phyloP scores from a whole-genome alignment of 2,888 invertebrate genomes.

The Heterodera filipjevi region DNA sequence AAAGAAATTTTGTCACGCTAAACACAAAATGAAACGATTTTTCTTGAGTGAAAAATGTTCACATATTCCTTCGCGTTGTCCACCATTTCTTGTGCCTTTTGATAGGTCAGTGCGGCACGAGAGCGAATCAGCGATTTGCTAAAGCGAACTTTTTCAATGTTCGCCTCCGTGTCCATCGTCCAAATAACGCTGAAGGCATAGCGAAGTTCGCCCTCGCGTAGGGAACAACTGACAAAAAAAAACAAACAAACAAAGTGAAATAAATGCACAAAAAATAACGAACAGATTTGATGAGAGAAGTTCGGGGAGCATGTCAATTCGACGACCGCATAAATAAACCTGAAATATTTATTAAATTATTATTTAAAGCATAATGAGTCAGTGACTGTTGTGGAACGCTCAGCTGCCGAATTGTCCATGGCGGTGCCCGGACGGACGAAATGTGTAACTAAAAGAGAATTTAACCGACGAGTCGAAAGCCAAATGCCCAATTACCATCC shows the following conservation, averaged over 20 bases:
- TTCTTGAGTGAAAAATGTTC: slow-evolving; percentile 62
- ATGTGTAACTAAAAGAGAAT: slow-evolving; percentile 76
- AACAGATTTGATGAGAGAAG: slow-evolving; percentile 92
- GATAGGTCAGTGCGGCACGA: slow-evolving; percentile 87
- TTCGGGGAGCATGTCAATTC: slow-evolving; percentile 73
- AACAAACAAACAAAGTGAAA: background rate
- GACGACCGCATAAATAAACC: slow-evolving; percentile 82
- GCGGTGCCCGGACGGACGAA: slow-evolving; percentile 85
- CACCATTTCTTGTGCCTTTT: slow-evolving; percentile 85
- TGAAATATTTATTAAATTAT: slow-evolving; percentile 68
- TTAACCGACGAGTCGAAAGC: too few relatives aligned
- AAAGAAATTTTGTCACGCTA: slow-evolving; percentile 20
- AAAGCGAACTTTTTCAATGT: slow-evolving; percentile 68
- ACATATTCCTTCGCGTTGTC: slow-evolving; percentile 73
- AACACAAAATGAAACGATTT: background rate
- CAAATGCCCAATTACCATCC: slow-evolving; percentile 69
- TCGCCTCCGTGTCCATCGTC: slow-evolving; percentile 74
- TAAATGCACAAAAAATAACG: background rate
- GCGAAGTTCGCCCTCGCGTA: slow-evolving; percentile 82
- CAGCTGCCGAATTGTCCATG: slow-evolving; percentile 85
- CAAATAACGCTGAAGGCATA: slow-evolving; percentile 95
- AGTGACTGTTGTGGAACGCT: slow-evolving; percentile 81
- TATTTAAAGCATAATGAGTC: background rate
- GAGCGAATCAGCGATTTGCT: slow-evolving; percentile 87
- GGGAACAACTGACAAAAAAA: slow-evolving; percentile 70